phyloP scores from a whole-genome alignment of 2,113 vertebrate genomes.

The Seriola quinqueradiata region DNA sequence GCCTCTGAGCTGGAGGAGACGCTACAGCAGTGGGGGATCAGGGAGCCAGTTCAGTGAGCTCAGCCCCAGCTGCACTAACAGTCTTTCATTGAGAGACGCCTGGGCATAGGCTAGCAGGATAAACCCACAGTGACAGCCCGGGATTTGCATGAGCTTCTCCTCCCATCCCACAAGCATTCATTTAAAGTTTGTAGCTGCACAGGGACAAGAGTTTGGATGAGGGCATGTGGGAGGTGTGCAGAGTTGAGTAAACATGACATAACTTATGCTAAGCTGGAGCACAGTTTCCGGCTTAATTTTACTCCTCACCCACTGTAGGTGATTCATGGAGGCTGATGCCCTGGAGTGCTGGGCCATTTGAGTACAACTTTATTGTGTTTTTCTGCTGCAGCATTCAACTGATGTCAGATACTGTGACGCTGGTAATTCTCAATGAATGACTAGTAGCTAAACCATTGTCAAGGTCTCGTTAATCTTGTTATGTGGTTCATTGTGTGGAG shows the following conservation, averaged over 20 bases:
- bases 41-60: slow-evolving; percentile 78
- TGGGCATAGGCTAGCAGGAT: slow-evolving; percentile 58
- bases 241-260: slow-evolving; percentile 42
- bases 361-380: slow-evolving; percentile 37
- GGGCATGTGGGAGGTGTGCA: slow-evolving; percentile 42
- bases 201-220: slow-evolving; percentile 44
- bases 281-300: slow-evolving; percentile 16
- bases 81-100: slow-evolving; percentile 50
- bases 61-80: slow-evolving; percentile 66
- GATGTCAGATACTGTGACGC: slow-evolving; percentile 52
- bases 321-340: slow-evolving; percentile 33
- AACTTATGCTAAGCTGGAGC: slow-evolving; percentile 37
- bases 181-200: slow-evolving; percentile 59
- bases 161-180: slow-evolving; percentile 55
- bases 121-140: slow-evolving; percentile 70
- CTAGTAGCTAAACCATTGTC: slow-evolving; percentile 64
- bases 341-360: slow-evolving; percentile 12
- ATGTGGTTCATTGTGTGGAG: slow-evolving; percentile 59
- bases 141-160: slow-evolving; percentile 70
- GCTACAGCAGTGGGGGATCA: slow-evolving; percentile 61
- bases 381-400: slow-evolving; percentile 31
- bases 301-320: slow-evolving; percentile 21
- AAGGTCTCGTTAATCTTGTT: slow-evolving; percentile 72
- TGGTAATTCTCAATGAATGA: slow-evolving; percentile 62
- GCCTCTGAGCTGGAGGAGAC: slow-evolving; percentile 71